These are phyloP conservation scores for Cerceris ruficornis DNA, from an alignment of 2,888 invertebrate species.

Conservation along the genomic window DNA sequence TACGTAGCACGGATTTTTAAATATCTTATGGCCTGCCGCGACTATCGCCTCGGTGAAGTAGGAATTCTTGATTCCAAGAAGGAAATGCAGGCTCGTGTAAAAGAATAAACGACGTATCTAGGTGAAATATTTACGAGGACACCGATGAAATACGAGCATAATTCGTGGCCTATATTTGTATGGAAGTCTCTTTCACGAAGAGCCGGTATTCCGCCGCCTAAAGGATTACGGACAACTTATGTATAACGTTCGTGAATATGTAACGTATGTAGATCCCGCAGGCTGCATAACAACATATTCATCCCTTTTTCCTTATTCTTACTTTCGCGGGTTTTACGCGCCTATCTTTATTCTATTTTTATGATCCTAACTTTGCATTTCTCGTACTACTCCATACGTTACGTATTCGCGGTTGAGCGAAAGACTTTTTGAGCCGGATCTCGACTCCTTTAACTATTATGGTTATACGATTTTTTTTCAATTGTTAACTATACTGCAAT, in stretches of 20 bases:
- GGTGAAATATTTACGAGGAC: conserved; percentile 40
- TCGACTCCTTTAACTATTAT: too few relatives aligned
- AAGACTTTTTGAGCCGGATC: background rate
- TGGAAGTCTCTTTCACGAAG: conserved; percentile 38
- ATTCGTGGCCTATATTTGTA: conserved; percentile 46
- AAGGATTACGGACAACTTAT: conserved; percentile 58
- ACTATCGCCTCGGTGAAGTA: background rate
- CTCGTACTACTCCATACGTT: background rate
- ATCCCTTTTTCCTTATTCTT: conserved; percentile 58
- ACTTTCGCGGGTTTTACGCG: conserved; percentile 45
- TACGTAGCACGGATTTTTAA: background rate
- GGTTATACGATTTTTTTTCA: too few relatives aligned
- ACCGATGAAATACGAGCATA: conserved; percentile 29
- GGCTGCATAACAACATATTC: conserved; percentile 56
- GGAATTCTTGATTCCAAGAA: background rate
- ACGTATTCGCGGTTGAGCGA: background rate
- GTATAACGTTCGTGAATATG: conserved; percentile 60
- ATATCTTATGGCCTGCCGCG: background rate
- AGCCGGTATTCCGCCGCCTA: conserved; percentile 45
- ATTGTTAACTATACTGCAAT: too few relatives aligned
- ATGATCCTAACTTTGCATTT: conserved; percentile 32
- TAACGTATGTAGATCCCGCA: conserved; percentile 60
- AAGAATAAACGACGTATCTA: conserved; percentile 45
- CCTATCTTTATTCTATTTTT: conserved; percentile 34
- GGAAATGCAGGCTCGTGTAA: conserved; percentile 7